Percentiles rank a stretch among this genome's conserved stretches.
Conservation (phyloP, 1,140 invertebrate species). For the Dendroctonus valens region DNA sequence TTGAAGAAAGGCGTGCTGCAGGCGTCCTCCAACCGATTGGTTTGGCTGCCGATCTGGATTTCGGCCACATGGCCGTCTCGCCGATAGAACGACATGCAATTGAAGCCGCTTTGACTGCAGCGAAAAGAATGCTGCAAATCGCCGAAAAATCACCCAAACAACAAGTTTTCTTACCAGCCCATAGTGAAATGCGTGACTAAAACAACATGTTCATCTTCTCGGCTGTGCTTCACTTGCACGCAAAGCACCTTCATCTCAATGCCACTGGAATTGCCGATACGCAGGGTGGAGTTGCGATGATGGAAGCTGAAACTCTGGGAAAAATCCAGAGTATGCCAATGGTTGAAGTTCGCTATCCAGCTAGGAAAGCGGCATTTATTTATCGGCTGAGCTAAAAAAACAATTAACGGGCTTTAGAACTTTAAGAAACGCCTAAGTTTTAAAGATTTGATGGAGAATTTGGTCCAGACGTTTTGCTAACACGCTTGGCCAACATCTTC, state of each 20-base stretch:
- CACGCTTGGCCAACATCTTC: too few species aligned
- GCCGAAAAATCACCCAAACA: neutral
- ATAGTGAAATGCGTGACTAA: slow-evolving; percentile 63
- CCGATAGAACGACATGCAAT: slow-evolving; percentile 80
- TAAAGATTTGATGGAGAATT: neutral
- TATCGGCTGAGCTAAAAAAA: slow-evolving; percentile 54
- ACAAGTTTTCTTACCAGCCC: slow-evolving; percentile 57
- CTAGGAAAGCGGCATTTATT: slow-evolving; percentile 66
- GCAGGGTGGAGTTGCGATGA: slow-evolving; percentile 63
- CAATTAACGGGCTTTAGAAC: neutral
- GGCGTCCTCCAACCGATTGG: slow-evolving; percentile 64
- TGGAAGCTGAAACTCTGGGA: slow-evolving; percentile 65
- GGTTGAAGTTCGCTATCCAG: slow-evolving; percentile 65
- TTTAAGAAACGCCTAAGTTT: neutral
- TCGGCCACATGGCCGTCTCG: slow-evolving; percentile 79
- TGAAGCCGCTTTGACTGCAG: slow-evolving; percentile 78
- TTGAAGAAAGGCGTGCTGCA: slow-evolving; percentile 67
- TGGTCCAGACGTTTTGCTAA: too few species aligned
- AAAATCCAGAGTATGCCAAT: slow-evolving; percentile 72
- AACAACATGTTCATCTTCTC: slow-evolving; percentile 55
- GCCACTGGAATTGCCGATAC: slow-evolving; percentile 59
- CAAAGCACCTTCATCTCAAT: slow-evolving; percentile 64
- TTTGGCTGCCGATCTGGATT: slow-evolving; percentile 65
- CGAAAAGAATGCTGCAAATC: slow-evolving; percentile 20
- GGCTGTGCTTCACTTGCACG: slow-evolving; percentile 57